phyloP scores from a whole-genome alignment of 2,888 invertebrate genomes.

The Nephrotoma guestfalica region DNA sequence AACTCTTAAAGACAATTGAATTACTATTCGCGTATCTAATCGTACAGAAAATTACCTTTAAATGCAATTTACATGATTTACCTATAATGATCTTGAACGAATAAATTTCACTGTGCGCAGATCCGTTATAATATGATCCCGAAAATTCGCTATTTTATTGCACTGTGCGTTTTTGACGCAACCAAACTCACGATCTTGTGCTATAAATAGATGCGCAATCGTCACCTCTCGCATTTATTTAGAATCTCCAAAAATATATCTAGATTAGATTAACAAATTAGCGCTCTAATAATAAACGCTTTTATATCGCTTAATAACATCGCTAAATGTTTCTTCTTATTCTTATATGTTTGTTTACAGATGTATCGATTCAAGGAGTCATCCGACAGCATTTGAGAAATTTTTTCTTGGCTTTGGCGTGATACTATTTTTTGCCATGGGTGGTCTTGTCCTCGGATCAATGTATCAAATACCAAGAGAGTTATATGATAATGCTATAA shows the following conservation, averaged over 20 bases:
- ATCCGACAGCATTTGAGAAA: constrained; percentile 15
- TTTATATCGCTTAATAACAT: not conserved
- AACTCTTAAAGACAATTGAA: not conserved
- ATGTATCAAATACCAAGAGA: constrained; percentile 15
- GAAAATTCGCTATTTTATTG: not conserved
- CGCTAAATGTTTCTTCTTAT: not conserved
- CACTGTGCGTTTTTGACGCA: not conserved
- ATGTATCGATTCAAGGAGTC: constrained; percentile 14
- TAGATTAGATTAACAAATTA: not conserved
- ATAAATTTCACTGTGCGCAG: not conserved
- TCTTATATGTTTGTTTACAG: constrained; percentile 7
- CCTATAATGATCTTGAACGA: not conserved
- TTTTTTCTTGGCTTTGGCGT: constrained; percentile 15
- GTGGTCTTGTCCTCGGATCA: constrained; percentile 15
- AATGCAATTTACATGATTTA: not conserved
- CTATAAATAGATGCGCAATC: not conserved
- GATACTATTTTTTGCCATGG: constrained; percentile 16
- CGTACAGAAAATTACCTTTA: not conserved
- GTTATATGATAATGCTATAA: constrained; percentile 16
- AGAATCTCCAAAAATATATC: not conserved
- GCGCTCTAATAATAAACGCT: not conserved
- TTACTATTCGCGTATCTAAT: not conserved
- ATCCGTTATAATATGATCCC: not conserved
- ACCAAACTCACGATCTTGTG: not conserved
- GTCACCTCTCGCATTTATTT: not conserved